Conservation (phyloP, 2,797 vertebrate genomes). For the Parotocinclus haroldoi region DNA sequence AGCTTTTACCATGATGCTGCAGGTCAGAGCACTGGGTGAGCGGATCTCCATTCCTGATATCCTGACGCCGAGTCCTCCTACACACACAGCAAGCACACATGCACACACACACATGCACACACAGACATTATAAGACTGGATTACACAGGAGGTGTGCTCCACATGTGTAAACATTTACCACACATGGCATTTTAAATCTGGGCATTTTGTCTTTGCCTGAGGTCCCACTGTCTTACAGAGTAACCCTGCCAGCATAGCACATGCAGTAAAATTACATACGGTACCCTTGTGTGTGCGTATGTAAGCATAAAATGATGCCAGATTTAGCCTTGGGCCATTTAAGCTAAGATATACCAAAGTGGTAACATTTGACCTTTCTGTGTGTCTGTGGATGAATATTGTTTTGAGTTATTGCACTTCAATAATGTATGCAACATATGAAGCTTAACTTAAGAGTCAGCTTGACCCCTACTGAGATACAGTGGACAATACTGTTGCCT, state of each 20-base stretch:
- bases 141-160: constrained; percentile 12
- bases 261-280: constrained; percentile 13
- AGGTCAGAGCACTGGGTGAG: constrained; percentile 95
- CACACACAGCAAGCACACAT: constrained; percentile 43
- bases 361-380: no score
- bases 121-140: constrained; percentile 38
- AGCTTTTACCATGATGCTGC: constrained; percentile 83
- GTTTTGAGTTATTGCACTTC: no score
- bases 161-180: constrained; percentile 27
- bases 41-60: constrained; percentile 96
- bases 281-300: constrained; percentile 32
- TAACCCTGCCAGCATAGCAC: constrained; percentile 3
- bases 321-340: no score
- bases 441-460: no score
- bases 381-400: no score
- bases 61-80: constrained; percentile 95
- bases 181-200: constrained; percentile 5
- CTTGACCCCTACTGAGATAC: no score
- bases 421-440: no score
- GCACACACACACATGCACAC: no score
- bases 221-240: constrained; percentile 12
- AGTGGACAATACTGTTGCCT: no score
- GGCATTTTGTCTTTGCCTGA: constrained; percentile 8
- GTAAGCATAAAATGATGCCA: not conserved
- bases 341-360: no score